Evolutionary conservation across 2,888 invertebrate species (phyloP), one percentile per base, ranked within the genome.

Genomic region (Panorpa germanica): DNA sequence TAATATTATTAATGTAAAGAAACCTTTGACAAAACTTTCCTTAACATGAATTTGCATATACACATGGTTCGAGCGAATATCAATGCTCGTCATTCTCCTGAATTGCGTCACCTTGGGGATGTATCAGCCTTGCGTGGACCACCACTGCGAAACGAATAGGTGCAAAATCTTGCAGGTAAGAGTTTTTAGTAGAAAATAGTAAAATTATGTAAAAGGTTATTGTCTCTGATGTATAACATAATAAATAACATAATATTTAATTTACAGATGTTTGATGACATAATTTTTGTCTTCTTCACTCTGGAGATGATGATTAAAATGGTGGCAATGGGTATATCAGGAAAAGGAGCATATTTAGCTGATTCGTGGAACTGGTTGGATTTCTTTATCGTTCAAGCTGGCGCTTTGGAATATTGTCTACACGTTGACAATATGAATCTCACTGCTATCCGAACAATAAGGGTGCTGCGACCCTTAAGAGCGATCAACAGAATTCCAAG

Each of bases 401-500:
- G 98, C 32, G 74, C 78, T 32, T 53, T 86, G 42, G 90, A 90
- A 59, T 90, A 90, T 52, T 76, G 83, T 49, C 61, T 95, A 48
- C 82, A 91, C 53, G 82, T 93, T 50, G 91, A 95, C 54, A 95
- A 93, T 59, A 80, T 98, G 57, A 98, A 96, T 61, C 64, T 98
- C 52, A 91, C 96, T 37, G 93, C 98, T 34, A 96, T 98, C 51
- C 68, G 98, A 47, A 98, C 98, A 38, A 93, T 98, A 49, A 70
- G 98, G 50, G 98, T 98, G 38, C 65, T 99, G 38, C 64, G 98
- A 49, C 98, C 98, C 27, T 63, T 99, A 41, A 63, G 98, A 43
- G 98, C 98, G 39, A 99, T 98, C 59, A 99, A 98, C 67, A 75
- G 98, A 55, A 98, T 98, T 70, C 98, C 98, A 52, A 98, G 96